These are phyloP conservation scores for Cotesia chilonis DNA, from an alignment of 1,140 invertebrate genomes.

Conservation along the genomic window DNA sequence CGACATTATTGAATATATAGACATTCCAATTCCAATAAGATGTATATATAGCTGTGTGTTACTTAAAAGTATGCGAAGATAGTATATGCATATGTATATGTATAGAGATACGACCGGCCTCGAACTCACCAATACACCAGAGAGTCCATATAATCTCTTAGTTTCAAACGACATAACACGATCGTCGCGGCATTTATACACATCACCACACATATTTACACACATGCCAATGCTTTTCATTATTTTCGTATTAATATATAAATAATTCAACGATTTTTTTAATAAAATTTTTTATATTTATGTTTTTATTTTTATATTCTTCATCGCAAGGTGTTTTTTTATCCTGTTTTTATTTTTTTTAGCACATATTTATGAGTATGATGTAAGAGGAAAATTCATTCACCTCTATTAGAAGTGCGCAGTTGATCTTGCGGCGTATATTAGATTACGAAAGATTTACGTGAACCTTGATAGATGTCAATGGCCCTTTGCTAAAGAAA, in stretches of 20 bases:
- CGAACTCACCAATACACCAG: not conserved
- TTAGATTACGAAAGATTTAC: slow-evolving; percentile 18
- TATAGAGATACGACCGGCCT: slow-evolving; percentile 12
- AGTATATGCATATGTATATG: slow-evolving; percentile 5
- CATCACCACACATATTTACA: not conserved
- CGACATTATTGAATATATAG: too few relatives aligned
- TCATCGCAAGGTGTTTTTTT: too few relatives aligned
- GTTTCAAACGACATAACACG: slow-evolving; percentile 13
- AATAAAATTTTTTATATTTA: too few relatives aligned
- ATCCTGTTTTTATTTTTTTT: not conserved
- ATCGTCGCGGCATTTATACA: slow-evolving; percentile 1
- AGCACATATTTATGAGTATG: not conserved
- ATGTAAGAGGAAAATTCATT: too few relatives aligned
- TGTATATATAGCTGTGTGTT: not conserved
- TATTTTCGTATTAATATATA: too few relatives aligned
- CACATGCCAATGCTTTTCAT: too few relatives aligned
- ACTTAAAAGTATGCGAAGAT: not conserved
- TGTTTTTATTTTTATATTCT: too few relatives aligned
- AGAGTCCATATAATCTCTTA: too few relatives aligned
- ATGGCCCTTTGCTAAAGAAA: slow-evolving; percentile 26
- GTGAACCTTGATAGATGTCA: slow-evolving; percentile 26
- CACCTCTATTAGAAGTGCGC: not conserved
- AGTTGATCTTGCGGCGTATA: not conserved
- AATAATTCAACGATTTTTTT: too few relatives aligned
- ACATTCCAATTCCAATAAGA: too few relatives aligned